Evolutionary conservation across 1,140 invertebrate species (phyloP), one percentile per base, ranked within the genome.

Genomic region (Philopotamus ludificatus): DNA sequence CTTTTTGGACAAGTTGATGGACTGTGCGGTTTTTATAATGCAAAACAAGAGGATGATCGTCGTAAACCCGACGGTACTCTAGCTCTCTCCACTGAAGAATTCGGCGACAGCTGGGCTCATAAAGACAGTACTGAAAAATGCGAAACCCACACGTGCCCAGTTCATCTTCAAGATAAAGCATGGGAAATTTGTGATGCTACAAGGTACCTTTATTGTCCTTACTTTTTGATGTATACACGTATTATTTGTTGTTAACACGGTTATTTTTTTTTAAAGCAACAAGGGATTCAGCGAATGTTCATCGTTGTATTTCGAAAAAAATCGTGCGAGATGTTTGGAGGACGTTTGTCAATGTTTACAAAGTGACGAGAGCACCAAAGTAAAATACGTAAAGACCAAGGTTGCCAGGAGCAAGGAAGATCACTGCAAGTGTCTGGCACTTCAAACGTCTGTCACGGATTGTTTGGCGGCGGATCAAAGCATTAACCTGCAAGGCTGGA

Each of bases 11-110:
- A 82, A 50, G 85, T 93, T 0, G 88, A 91, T 71, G 91, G 92
- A 1, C 72, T 94, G 0, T 94, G 92, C 71, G 92, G 92, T 2
- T 87, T 83, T 59, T 91, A 86, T 72, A 88, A 91, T 75, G 85
- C 85, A 0, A 75, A 84, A 23, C 59, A 74, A 0, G 66, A 70
- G 20, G 89, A 93, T 73, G 91, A 94, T 72, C 86, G 85, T 49
- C 79, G 84, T 9, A 82, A 85, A 63, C 90, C 90, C 0, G 83
- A 87, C 73, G 90, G 89, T 0, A 74, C 70, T 18, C 68, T 82
- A 9, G 83, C 87, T 1, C 72, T 76, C n/a, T 85, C 82, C 9
- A 86, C 85, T 0, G 79, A 82, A 34, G 86, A 89, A 55, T 93
- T 93, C 74, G 90, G 87, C 7, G 82, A 89, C 57, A 86, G 85